Evolutionary conservation across 2,797 vertebrate genomes (phyloP), one percentile per base, ranked within the genome.

Genomic region (Chaunax sp.): DNA sequence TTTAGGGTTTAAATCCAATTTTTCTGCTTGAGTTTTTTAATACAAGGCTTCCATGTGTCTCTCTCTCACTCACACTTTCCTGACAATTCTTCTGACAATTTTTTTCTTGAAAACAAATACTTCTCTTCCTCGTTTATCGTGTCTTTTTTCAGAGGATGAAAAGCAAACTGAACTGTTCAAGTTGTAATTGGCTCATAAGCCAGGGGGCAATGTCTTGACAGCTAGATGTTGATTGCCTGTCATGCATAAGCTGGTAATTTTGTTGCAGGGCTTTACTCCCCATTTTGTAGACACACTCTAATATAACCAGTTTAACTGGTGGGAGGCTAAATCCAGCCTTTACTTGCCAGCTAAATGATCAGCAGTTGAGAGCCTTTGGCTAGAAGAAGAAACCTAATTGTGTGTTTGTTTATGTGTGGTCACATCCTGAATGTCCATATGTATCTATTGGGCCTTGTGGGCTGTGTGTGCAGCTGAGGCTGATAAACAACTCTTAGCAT

Each of bases 401-500:
- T 69, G 38, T 67, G 43, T 33, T 50, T 47, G 28, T 43, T 44
- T 41, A 25, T 47, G 49, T 41, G 59, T 51, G 37, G 38, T 8
- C 40, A 43, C 26, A 57, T 70, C 45, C 72, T 59, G 37, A 30
- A 38, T 67, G 68, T 66, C 66, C 61, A 63, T 51, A 74, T 56
- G 38, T 54, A 54, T 76, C 65, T 50, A 18, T 66, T n/a, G 20
- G 58, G 63, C 75, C 64, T 46, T 61, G 37, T 57, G 51, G 38
- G 19, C 58, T 67, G 46, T 54, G 61, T 72, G 56, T 61, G 26
- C 59, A 54, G 74, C 61, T 56, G 22, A 75, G 58, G 60, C 63
- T 69, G 77, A 84, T 67, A 86, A 88, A 80, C 77, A 77, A 63
- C 81, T 82, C 64, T 77, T 78, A 73, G 67, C 76, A 60, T 55